Evolutionary conservation across 2,113 vertebrate species (phyloP).

Genomic region (Percina caprodes): DNA sequence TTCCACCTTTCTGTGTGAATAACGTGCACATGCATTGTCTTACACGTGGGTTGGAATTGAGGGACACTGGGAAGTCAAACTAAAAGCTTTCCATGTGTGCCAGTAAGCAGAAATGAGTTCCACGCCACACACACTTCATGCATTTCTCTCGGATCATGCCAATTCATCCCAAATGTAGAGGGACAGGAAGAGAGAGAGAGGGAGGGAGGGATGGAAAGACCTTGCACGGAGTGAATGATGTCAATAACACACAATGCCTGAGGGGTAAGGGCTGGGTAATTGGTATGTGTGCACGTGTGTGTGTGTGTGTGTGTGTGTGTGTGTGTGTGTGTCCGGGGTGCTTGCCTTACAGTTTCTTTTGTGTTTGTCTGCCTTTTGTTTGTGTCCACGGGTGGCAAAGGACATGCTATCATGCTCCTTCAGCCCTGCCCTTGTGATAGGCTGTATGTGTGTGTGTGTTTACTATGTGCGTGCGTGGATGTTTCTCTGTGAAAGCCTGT

Average conservation of each 20-base stretch:
- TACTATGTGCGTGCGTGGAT: constrained; percentile 19
- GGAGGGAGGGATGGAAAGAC: constrained; percentile 62
- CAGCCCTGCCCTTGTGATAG: constrained; percentile 51
- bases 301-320: constrained; percentile 44
- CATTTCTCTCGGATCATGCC: constrained; percentile 66
- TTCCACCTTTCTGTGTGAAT: constrained; percentile 39
- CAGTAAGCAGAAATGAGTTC: constrained; percentile 71
- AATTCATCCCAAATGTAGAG: constrained; percentile 70
- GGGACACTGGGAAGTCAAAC: constrained; percentile 50
- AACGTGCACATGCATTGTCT: constrained; percentile 57
- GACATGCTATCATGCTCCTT: constrained; percentile 73
- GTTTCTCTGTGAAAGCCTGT: constrained; percentile 61
- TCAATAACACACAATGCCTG: constrained; percentile 74
- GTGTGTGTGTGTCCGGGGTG: constrained; percentile 33
- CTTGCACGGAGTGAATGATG: constrained; percentile 74
- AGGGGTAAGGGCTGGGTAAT: constrained; percentile 53
- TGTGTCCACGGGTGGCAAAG: constrained; percentile 69
- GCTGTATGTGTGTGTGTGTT: constrained; percentile 23
- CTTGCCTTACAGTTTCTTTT: constrained; percentile 63
- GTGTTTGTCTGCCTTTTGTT: constrained; percentile 71
- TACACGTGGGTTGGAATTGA: constrained; percentile 47
- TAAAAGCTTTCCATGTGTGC: constrained; percentile 75
- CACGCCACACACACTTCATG: constrained; percentile 59
- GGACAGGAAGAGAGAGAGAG: constrained; percentile 36
- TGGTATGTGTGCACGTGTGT: constrained; percentile 38